phyloP scores from a whole-genome alignment of 2,113 vertebrate genomes.

The Oryzias javanicus region DNA sequence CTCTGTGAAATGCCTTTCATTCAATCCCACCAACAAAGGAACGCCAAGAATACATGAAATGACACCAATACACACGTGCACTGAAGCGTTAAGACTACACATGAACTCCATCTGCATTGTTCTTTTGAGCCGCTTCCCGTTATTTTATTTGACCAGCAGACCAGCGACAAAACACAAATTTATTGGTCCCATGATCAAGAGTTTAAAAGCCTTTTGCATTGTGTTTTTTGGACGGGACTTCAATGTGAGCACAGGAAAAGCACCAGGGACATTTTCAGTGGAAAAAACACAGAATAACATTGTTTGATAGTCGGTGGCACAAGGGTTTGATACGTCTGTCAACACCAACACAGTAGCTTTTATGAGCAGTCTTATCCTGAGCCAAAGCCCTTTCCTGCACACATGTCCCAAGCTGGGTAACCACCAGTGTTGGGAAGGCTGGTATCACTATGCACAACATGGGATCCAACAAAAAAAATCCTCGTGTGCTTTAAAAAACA shows the following conservation, averaged over 20 bases:
- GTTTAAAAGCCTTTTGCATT: conserved; percentile 43
- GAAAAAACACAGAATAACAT: conserved; percentile 10
- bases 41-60: neutral
- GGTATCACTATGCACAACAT: conserved; percentile 20
- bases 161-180: conserved; percentile 37
- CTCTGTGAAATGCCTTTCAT: conserved; percentile 20
- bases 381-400: conserved; percentile 59
- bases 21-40: conserved; percentile 12
- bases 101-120: conserved; percentile 18
- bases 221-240: conserved; percentile 38
- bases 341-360: conserved; percentile 43
- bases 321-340: conserved; percentile 55
- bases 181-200: conserved; percentile 58
- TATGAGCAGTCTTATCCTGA: conserved; percentile 50
- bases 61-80: conserved; percentile 16
- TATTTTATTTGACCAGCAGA: conserved; percentile 41
- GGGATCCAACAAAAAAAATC: conserved; percentile 39
- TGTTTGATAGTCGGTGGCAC: conserved; percentile 55
- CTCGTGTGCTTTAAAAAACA: conserved; percentile 9
- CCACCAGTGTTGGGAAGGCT: conserved; percentile 32
- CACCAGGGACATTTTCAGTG: conserved; percentile 30
- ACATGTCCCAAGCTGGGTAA: conserved; percentile 29
- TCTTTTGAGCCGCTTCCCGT: conserved; percentile 42
- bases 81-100: conserved; percentile 12
- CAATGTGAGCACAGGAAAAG: conserved; percentile 48